Conservation (phyloP, 2,797 vertebrate species). For the Amblyopsis hoosieri region DNA sequence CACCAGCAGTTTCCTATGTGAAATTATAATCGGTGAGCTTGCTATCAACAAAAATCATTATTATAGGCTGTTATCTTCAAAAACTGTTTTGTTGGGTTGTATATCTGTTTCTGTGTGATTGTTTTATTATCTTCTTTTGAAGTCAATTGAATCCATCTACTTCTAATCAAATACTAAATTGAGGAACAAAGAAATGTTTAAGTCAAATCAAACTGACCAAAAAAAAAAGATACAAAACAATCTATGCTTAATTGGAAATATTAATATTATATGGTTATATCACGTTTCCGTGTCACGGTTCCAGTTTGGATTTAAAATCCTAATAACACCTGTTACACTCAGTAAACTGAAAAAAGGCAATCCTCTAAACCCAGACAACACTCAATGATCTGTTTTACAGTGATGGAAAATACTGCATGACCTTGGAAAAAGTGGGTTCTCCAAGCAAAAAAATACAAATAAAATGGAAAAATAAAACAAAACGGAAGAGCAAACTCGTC, state of each 20-base stretch:
- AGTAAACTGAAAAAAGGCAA: conserved; percentile 63
- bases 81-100: too few species aligned
- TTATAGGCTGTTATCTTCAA: too few species aligned
- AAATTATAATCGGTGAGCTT: conserved; percentile 25
- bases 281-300: conserved; percentile 65
- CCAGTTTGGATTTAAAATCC: conserved; percentile 54
- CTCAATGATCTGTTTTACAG: conserved; percentile 66
- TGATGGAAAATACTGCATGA: conserved; percentile 73
- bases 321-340: conserved; percentile 61
- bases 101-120: too few species aligned
- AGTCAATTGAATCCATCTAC: too few species aligned
- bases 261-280: conserved; percentile 56
- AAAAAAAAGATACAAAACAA: too few species aligned
- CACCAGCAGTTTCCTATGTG: conserved; percentile 37
- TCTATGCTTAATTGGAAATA: conserved; percentile 12
- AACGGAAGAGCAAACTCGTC: conserved; percentile 65
- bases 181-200: too few species aligned
- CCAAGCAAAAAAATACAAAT: conserved; percentile 43
- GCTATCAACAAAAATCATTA: neutral
- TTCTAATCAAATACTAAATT: too few species aligned
- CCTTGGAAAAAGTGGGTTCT: conserved; percentile 67
- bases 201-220: too few species aligned
- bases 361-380: conserved; percentile 71
- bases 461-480: conserved; percentile 41
- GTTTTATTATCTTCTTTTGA: too few species aligned